These are phyloP conservation scores for Rhinogobio ventralis DNA, from an alignment of 2,797 vertebrate genomes.

Conservation along the genomic window DNA sequence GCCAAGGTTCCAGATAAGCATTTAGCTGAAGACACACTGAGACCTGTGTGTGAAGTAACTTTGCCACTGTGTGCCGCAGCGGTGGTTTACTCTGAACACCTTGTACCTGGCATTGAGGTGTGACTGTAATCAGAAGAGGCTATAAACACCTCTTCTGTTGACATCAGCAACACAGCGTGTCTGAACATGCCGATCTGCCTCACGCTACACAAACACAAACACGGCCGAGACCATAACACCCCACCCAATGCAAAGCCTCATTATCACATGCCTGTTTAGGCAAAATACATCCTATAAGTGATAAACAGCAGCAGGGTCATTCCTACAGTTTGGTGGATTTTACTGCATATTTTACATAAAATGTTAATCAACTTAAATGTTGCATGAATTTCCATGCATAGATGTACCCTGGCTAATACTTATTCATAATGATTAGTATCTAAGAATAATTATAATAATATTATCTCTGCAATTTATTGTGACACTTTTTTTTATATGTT, in stretches of 20 bases:
- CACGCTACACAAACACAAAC: constrained; percentile 52
- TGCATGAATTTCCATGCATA: neutral
- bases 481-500: neutral
- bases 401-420: neutral
- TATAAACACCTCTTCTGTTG: constrained; percentile 54
- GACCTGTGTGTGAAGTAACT: constrained; percentile 9
- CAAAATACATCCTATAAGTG: constrained; percentile 15
- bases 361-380: neutral
- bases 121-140: constrained; percentile 48
- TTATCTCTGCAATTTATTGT: neutral
- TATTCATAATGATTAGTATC: too few relatives aligned
- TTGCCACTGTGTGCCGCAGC: neutral
- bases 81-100: constrained; percentile 30
- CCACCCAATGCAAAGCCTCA: constrained; percentile 41
- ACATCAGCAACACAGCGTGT: constrained; percentile 56
- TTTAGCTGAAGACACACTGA: neutral
- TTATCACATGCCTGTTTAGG: constrained; percentile 46
- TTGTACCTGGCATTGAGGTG: constrained; percentile 33
- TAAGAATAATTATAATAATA: too few relatives aligned
- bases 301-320: constrained; percentile 25
- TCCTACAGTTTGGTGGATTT: neutral
- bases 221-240: constrained; percentile 45
- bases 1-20: neutral
- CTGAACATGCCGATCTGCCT: constrained; percentile 48
- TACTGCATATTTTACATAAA: neutral